Evolutionary conservation across 2,113 vertebrate species (phyloP).

Genomic region (Plotosus lineatus): DNA sequence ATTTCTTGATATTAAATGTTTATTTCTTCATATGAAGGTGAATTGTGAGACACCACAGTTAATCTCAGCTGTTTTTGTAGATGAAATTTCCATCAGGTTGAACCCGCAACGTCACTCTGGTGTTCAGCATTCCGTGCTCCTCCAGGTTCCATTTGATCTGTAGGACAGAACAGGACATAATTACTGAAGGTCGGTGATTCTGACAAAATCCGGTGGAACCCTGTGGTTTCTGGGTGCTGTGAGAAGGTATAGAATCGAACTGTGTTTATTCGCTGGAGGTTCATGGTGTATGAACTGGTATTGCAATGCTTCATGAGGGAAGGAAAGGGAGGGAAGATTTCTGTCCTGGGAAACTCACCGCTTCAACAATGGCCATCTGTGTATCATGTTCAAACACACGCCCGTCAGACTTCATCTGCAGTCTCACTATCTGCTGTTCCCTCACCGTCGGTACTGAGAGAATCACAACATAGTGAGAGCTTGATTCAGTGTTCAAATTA

Average conservation of each 20-base stretch:
- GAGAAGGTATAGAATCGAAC: background rate
- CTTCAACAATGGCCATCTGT: background rate
- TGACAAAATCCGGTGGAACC: too few relatives aligned
- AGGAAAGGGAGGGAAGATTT: background rate
- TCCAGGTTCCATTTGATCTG: constrained; percentile 26
- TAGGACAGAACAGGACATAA: background rate
- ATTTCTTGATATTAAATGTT: background rate
- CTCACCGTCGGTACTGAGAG: background rate
- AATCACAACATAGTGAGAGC: background rate
- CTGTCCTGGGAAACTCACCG: background rate
- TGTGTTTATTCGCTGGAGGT: background rate
- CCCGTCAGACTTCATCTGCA: constrained; percentile 25
- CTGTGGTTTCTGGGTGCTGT: too few relatives aligned
- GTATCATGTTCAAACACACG: background rate
- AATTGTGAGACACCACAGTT: background rate
- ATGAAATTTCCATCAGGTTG: too few relatives aligned
- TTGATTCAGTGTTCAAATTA: too few relatives aligned
- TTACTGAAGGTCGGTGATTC: too few relatives aligned
- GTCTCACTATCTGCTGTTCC: background rate
- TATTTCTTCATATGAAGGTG: background rate
- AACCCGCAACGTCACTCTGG: background rate
- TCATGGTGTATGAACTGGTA: background rate
- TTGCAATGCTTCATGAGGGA: background rate
- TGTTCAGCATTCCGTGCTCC: background rate
- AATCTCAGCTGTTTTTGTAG: too few relatives aligned